Evolutionary conservation across 2,888 invertebrate species (phyloP).

Genomic region (Abscondita cerata): DNA sequence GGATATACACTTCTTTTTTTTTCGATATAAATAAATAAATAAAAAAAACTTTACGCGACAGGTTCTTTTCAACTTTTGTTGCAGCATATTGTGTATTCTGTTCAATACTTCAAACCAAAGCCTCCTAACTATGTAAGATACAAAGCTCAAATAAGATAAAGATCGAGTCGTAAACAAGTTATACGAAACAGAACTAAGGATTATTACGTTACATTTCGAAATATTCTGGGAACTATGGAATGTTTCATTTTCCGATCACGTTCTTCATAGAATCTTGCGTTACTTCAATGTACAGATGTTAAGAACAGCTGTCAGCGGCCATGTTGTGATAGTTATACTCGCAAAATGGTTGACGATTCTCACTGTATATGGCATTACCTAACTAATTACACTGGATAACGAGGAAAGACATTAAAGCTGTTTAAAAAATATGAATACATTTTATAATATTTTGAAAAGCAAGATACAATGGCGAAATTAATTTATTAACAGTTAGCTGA

Average conservation of each 20-base stretch:
- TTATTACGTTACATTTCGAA: constrained; percentile 37
- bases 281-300: constrained; percentile 38
- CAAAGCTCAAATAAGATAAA: constrained; percentile 35
- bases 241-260: constrained; percentile 38
- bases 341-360: constrained; percentile 27
- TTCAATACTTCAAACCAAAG: constrained; percentile 33
- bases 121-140: constrained; percentile 28
- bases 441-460: too few species aligned
- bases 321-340: constrained; percentile 32
- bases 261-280: constrained; percentile 35
- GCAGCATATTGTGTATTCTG: constrained; percentile 25
- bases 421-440: too few species aligned
- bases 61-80: constrained; percentile 25
- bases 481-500: too few species aligned
- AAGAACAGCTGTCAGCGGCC: constrained; percentile 40
- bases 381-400: constrained; percentile 1
- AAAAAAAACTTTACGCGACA: constrained; percentile 15
- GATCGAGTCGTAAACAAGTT: constrained; percentile 39
- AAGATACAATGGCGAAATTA: too few species aligned
- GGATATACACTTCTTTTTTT: constrained; percentile 13
- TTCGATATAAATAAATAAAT: constrained; percentile 31
- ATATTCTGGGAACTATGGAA: constrained; percentile 31
- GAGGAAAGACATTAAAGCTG: too few species aligned
- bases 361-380: constrained; percentile 25
- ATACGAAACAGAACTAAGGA: constrained; percentile 35